A percentile compares a stretch with the other conserved stretches of the same genome.
Evolutionary conservation across 2,113 vertebrate species (phyloP).

Genomic region (Salvelinus namaycush): DNA sequence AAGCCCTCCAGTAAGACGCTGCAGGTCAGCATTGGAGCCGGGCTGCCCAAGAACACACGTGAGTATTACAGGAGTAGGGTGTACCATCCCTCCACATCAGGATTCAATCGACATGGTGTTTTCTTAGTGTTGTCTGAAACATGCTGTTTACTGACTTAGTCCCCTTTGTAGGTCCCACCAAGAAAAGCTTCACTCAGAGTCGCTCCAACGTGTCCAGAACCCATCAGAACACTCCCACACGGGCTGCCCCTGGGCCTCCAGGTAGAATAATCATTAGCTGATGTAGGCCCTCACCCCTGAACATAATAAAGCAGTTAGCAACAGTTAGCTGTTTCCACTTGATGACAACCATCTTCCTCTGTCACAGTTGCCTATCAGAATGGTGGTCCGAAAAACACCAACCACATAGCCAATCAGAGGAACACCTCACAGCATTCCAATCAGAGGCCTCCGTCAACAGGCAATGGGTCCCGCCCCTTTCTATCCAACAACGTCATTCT

Average conservation of each 20-base stretch:
- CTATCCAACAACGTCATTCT: conserved; percentile 77
- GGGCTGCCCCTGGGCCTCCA: conserved; percentile 90
- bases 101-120: too few species aligned
- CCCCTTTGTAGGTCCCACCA: conserved; percentile 83
- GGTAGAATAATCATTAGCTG: conserved; percentile 68
- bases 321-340: too few species aligned
- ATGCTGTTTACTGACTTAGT: conserved; percentile 13
- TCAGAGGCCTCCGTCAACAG: conserved; percentile 74
- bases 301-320: not conserved
- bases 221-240: conserved; percentile 77
- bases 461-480: conserved; percentile 71
- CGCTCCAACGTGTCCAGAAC: conserved; percentile 62
- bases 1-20: conserved; percentile 92
- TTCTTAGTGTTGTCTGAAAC: too few species aligned
- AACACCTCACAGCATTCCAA: conserved; percentile 69
- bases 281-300: conserved; percentile 40
- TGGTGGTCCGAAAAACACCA: conserved; percentile 77
- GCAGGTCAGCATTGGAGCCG: conserved; percentile 94
- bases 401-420: conserved; percentile 66
- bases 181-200: conserved; percentile 70
- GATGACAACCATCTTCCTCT: not conserved
- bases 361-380: conserved; percentile 85
- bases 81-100: not conserved
- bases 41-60: conserved; percentile 94
- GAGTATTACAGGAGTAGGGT: conserved; percentile 63